Conservation (phyloP, 1,140 invertebrate species). For the Brachionus plicatilis region DNA sequence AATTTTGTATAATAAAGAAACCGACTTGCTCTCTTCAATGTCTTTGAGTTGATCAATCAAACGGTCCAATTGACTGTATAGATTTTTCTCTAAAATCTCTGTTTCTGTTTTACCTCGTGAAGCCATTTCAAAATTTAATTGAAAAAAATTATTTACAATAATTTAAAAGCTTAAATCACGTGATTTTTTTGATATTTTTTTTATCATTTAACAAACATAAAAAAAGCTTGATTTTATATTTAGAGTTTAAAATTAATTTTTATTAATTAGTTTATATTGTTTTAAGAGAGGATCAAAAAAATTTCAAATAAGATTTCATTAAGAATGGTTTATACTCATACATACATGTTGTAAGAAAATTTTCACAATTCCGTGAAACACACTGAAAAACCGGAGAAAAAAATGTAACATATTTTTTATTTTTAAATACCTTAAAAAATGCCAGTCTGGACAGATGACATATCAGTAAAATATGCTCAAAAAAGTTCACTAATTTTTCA, state of each 20-base stretch:
- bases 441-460: too few species aligned
- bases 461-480: too few species aligned
- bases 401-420: too few species aligned
- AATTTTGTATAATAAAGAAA: conserved; percentile 38
- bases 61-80: conserved; percentile 68
- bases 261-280: too few species aligned
- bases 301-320: too few species aligned
- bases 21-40: conserved; percentile 67
- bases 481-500: too few species aligned
- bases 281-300: too few species aligned
- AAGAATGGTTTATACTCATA: too few species aligned
- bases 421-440: too few species aligned
- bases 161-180: background rate
- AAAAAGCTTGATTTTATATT: background rate
- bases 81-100: conserved; percentile 64
- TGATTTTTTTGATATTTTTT: background rate
- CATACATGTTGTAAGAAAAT: too few species aligned
- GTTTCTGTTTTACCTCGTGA: conserved; percentile 59
- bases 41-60: conserved; percentile 68
- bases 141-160: background rate
- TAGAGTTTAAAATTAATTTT: background rate
- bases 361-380: too few species aligned
- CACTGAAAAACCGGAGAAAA: too few species aligned
- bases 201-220: background rate
- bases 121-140: conserved; percentile 45